These are phyloP conservation scores for Drosophila repletoides DNA, from an alignment of 1,140 invertebrate species.

Conservation along the genomic window DNA sequence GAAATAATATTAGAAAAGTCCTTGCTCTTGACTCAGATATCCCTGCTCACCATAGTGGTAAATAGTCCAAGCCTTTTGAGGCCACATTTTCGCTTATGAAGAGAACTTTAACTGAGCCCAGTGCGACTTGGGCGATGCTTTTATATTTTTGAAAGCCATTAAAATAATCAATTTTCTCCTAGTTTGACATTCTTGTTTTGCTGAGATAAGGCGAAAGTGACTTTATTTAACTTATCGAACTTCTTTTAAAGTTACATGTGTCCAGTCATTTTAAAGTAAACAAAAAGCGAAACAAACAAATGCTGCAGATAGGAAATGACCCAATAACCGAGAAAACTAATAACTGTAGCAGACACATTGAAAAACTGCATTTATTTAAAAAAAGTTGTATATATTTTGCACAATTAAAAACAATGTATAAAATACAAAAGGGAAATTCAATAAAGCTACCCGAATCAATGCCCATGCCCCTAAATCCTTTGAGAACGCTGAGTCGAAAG, in stretches of 20 bases:
- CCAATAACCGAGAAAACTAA: conserved; percentile 3
- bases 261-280: conserved; percentile 18
- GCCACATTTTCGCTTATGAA: conserved; percentile 28
- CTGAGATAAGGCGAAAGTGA: conserved; percentile 29
- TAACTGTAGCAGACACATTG: background rate
- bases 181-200: background rate
- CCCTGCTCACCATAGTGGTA: conserved; percentile 29
- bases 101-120: background rate
- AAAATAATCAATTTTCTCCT: conserved; percentile 10
- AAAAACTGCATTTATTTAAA: too few species aligned
- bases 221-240: conserved; percentile 1
- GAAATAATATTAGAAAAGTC: background rate
- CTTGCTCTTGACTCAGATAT: background rate
- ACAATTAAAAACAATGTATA: too few species aligned
- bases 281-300: background rate
- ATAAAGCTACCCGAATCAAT: too few species aligned
- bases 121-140: background rate
- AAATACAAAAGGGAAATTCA: too few species aligned
- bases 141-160: conserved; percentile 38
- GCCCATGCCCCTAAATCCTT: too few species aligned
- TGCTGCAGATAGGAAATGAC: background rate
- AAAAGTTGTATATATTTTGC: too few species aligned
- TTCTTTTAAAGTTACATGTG: conserved; percentile 15
- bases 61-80: conserved; percentile 3
- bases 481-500: too few species aligned